Evolutionary conservation across 1,140 invertebrate genomes (phyloP), one percentile per base, ranked within the genome.

Genomic region (Pinna nobilis): DNA sequence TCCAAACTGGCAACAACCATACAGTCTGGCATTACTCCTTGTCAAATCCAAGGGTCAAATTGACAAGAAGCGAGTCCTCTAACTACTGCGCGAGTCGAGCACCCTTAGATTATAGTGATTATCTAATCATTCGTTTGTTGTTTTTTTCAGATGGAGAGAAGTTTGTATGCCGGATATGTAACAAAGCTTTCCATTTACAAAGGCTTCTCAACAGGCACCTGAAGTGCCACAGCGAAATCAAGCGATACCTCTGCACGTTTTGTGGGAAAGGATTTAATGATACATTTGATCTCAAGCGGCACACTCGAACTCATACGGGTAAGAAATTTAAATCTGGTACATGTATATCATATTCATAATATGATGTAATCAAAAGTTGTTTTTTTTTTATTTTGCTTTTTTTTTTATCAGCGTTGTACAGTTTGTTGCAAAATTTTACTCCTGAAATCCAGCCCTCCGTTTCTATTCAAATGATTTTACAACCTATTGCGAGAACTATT

Each of bases 231-330:
- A 98, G 97, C 65, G 97, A 99, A 86, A 94, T 99, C 39, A 99
- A 99, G 89, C 92, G 98, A 76, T 99, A 99, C 88, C 92, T 99
- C 7, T 99, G 98, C 90, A 98, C 97, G 1, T 99, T 99, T 90
- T 99, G 98, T 83, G 97, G 97, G 37, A 99, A 99, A 90, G 98
- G 98, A 39, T 99, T 99, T 91, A 99, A 99, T 84, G 98, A 99
- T 86, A 99, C 98, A 0, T 99, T 99, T 88, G 98, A 99, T 89
- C 91, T 99, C 72, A 99, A 99, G 88, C 91, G 98, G 82, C 98
- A 99, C 89, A 99, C 98, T 2, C 92, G 98, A 86, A 99, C 98
- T 69, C 98, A 99, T 88, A 99, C 98, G 72, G 98, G 94, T 95
- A 89, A 85, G 65, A 53, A 53, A n/a, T 5, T 53, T 1, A 23